Base-by-base conservation (phyloP, 2,113 vertebrate genomes). In the Corapipo altera region DNA sequence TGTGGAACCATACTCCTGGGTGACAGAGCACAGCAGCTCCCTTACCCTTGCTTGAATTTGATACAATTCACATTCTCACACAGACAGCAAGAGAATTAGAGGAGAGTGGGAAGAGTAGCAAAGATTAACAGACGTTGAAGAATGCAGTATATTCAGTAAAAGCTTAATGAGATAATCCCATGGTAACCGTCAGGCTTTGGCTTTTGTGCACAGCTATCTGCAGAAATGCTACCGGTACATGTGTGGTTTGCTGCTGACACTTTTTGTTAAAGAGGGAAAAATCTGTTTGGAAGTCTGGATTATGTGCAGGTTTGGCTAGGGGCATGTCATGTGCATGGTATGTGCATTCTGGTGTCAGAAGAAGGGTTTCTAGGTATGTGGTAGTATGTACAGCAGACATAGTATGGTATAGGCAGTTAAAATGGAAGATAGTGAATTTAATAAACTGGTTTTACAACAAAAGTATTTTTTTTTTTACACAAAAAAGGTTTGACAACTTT, bases 81-180 rank as follows among this genome's bases (percentile, higher is more conserved):
- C 46, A 85, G 32, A 82, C 26, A 39, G 28, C 52, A 79, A 49
- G 20, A 79, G 49, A 88, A 83, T 46, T 73, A 61, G 23, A 35
- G 33, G 16, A 39, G 26, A 6, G 5, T 3, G 6, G 23, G 9
- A 76, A 84, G 58, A 87, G 21, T 12, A 94, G 26, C 37, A 86
- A 61, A 94, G 79, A 91, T 88, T 94, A 95, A 79, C 66, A 90
- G 67, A 19, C 62, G 65, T 20, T 54, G 78, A 94, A 87, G 48
- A 83, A 87, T 57, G 32, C 9, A 48, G 69, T 55, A 23, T 51
- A 96, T 71, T 84, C 80, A 30, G 55, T 46, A 93, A 84, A 74
- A 91, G 15, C 58, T 88, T 78, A 95, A 95, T 79, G 79, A 95
- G 62, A 80, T 48, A 92, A 94, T 94, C 92, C 85, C 88, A 93